A percentile compares a stretch with the other conserved stretches of the same genome.
phyloP scores from a whole-genome alignment of 2,888 invertebrate genomes.

The Pristionchus entomophagus region DNA sequence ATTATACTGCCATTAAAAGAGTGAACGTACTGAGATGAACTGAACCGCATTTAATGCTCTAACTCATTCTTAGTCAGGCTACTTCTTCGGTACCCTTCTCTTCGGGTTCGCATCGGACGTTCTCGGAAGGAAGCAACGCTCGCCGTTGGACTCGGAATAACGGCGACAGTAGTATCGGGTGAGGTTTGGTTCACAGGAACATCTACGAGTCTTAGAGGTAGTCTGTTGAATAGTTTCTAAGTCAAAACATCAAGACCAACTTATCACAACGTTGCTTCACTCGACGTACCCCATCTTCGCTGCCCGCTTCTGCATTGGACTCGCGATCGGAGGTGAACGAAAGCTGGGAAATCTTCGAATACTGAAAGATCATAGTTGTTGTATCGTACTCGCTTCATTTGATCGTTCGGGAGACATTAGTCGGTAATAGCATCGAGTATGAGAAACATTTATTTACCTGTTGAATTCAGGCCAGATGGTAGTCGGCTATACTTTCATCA shows the following conservation, averaged over 20 bases:
- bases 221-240: neutral
- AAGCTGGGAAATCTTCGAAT: too few species aligned
- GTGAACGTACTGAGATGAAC: too few species aligned
- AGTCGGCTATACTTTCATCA: constrained; percentile 73
- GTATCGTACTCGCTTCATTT: too few species aligned
- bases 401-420: too few species aligned
- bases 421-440: too few species aligned
- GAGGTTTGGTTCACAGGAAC: too few species aligned
- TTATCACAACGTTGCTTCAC: neutral
- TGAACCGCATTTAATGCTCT: too few species aligned
- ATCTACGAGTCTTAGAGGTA: too few species aligned
- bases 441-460: too few species aligned
- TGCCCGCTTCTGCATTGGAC: constrained; percentile 60
- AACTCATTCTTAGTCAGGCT: constrained; percentile 52
- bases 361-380: too few species aligned
- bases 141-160: constrained; percentile 66
- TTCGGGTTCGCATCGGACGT: constrained; percentile 68
- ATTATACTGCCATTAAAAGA: too few species aligned
- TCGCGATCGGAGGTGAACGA: constrained; percentile 54
- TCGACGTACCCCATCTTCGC: constrained; percentile 47
- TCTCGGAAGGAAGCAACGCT: constrained; percentile 63
- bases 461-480: constrained; percentile 68
- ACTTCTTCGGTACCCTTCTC: constrained; percentile 65
- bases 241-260: neutral
- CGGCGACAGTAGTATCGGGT: constrained; percentile 52